Evolutionary conservation across 2,113 vertebrate genomes (phyloP).

Genomic region (Notiomystis cincta): DNA sequence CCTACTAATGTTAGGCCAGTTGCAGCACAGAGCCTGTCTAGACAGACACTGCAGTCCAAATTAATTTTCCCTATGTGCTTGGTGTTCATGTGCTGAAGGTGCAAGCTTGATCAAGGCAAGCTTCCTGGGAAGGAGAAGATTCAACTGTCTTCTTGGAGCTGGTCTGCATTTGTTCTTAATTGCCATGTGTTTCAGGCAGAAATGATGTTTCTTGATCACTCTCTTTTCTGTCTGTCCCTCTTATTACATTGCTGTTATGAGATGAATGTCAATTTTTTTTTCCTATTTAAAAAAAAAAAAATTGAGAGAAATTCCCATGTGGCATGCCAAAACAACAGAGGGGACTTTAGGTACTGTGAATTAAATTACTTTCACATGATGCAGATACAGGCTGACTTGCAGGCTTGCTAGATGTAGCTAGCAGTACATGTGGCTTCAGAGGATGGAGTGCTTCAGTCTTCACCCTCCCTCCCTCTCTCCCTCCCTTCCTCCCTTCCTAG

Average conservation of each 20-base stretch:
- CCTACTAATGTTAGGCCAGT: neutral
- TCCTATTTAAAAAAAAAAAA: neutral
- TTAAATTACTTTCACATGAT: neutral
- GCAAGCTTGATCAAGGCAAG: neutral
- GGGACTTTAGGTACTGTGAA: neutral
- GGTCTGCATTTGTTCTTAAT: neutral
- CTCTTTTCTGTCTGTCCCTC: neutral
- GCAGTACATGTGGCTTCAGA: neutral
- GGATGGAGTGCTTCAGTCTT: neutral
- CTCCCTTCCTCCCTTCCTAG: neutral
- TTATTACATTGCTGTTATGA: neutral
- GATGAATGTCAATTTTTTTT: neutral
- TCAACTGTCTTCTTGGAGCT: neutral
- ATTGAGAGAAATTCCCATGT: neutral
- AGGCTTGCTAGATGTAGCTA: neutral
- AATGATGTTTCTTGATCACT: neutral
- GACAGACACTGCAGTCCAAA: fast-evolving
- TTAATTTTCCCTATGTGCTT: neutral
- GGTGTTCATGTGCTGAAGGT: neutral
- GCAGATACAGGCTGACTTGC: neutral
- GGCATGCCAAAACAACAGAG: neutral
- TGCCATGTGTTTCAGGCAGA: neutral
- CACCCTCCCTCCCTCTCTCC: neutral
- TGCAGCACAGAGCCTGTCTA: neutral
- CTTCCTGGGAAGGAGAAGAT: neutral